Conservation (phyloP, 2,888 invertebrate genomes). For the Lottia gigantea region DNA sequence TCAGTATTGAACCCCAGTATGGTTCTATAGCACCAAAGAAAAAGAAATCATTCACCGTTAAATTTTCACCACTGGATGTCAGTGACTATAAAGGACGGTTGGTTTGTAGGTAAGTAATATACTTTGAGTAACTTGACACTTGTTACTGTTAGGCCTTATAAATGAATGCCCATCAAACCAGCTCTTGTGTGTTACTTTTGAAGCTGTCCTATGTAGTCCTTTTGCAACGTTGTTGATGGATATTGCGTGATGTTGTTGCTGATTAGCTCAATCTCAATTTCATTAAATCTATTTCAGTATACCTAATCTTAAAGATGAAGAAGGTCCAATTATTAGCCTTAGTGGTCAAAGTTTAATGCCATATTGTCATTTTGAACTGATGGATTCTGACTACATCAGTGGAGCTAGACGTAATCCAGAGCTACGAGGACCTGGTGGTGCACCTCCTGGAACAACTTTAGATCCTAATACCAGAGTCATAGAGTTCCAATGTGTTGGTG, state of each 20-base stretch:
- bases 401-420: conserved; percentile 65
- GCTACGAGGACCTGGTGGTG: conserved; percentile 62
- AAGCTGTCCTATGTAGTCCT: too few species aligned
- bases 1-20: conserved; percentile 63
- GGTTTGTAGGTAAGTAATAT: conserved; percentile 60
- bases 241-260: too few species aligned
- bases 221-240: too few species aligned
- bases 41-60: conserved; percentile 54
- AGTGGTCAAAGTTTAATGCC: conserved; percentile 76
- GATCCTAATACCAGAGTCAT: conserved; percentile 73
- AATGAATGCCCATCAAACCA: too few species aligned
- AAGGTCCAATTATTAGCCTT: conserved; percentile 67
- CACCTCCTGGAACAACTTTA: conserved; percentile 62
- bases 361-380: conserved; percentile 78
- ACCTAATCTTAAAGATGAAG: conserved; percentile 59
- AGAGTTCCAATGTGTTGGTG: conserved; percentile 77
- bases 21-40: conserved; percentile 63
- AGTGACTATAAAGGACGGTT: conserved; percentile 65
- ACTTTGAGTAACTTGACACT: too few species aligned
- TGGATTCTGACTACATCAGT: conserved; percentile 75
- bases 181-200: too few species aligned
- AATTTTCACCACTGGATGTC: conserved; percentile 66
- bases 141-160: too few species aligned
- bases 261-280: too few species aligned
- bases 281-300: conserved; percentile 46